phyloP scores from a whole-genome alignment of 2,797 vertebrate genomes.

The Rhabdomys pumilio region DNA sequence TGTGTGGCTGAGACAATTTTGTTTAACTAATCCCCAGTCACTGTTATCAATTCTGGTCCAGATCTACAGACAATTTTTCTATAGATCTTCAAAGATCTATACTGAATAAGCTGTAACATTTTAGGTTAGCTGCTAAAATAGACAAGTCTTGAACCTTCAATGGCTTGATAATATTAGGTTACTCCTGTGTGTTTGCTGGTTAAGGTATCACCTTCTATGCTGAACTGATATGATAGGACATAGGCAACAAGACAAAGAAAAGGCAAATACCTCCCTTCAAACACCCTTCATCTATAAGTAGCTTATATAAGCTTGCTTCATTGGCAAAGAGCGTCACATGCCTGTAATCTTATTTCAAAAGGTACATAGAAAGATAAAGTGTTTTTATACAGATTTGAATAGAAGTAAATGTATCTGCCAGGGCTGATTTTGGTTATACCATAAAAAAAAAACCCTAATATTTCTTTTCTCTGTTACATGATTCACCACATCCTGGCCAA shows the following conservation, averaged over 20 bases:
- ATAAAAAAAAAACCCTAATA: not conserved
- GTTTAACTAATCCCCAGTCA: not conserved
- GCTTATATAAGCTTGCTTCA: not conserved
- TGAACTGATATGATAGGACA: not conserved
- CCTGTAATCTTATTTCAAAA: not conserved
- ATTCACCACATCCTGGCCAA: not conserved
- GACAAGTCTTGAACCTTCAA: not conserved
- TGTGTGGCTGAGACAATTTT: not conserved
- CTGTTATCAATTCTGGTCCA: no score
- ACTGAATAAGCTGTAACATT: not conserved
- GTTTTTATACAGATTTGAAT: not conserved
- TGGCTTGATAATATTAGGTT: not conserved
- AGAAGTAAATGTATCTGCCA: not conserved
- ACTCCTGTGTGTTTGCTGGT: not conserved
- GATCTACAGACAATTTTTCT: not conserved
- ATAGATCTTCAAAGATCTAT: not conserved
- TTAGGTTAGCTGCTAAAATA: not conserved
- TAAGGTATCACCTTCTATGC: not conserved
- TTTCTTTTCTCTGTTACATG: not conserved
- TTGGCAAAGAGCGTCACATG: not conserved
- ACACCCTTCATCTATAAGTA: not conserved
- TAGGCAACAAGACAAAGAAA: not conserved
- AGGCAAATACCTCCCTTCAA: rapidly evolving
- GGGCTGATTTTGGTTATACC: not conserved
- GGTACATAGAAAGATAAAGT: not conserved